These are phyloP conservation scores for Ormyrus rosae DNA, from an alignment of 2,888 invertebrate genomes.

Conservation along the genomic window DNA sequence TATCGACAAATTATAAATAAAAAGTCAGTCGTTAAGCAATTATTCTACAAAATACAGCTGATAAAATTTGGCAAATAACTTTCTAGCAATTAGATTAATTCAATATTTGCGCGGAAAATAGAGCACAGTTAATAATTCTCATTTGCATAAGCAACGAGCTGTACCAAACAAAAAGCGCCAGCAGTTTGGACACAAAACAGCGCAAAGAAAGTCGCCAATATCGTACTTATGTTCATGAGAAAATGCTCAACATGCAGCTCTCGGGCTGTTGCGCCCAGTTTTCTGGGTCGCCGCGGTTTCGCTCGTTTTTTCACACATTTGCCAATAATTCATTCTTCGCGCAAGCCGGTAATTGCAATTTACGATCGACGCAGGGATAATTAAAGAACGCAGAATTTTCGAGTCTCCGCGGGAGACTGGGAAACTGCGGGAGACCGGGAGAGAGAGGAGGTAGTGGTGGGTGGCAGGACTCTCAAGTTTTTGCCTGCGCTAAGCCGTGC, in stretches of 20 bases:
- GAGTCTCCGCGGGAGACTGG: not conserved
- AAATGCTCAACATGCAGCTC: not conserved
- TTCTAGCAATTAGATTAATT: constrained; percentile 15
- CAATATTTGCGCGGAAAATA: not conserved
- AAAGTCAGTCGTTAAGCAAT: too few species aligned
- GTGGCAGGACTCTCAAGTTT: constrained; percentile 24
- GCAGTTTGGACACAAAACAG: not conserved
- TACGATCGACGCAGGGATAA: constrained; percentile 7
- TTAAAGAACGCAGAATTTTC: constrained; percentile 43
- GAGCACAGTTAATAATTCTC: constrained; percentile 2
- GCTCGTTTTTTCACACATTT: constrained; percentile 13
- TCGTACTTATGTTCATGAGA: not conserved
- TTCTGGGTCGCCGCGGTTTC: constrained; percentile 26
- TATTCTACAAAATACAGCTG: too few species aligned
- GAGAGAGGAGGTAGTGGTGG: not conserved
- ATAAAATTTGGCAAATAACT: constrained; percentile 7
- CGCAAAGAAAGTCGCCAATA: constrained; percentile 25
- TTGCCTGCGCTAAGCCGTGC: constrained; percentile 59
- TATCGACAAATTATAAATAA: too few species aligned
- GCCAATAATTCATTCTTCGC: constrained; percentile 12
- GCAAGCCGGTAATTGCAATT: constrained; percentile 9
- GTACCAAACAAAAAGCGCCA: not conserved
- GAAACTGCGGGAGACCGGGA: too few species aligned
- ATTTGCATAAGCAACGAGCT: not conserved
- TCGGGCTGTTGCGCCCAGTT: not conserved